Percentiles rank a stretch among this genome's conserved stretches.
Conservation (phyloP, 1,140 invertebrate species). For the Teleopsis dalmanni region DNA sequence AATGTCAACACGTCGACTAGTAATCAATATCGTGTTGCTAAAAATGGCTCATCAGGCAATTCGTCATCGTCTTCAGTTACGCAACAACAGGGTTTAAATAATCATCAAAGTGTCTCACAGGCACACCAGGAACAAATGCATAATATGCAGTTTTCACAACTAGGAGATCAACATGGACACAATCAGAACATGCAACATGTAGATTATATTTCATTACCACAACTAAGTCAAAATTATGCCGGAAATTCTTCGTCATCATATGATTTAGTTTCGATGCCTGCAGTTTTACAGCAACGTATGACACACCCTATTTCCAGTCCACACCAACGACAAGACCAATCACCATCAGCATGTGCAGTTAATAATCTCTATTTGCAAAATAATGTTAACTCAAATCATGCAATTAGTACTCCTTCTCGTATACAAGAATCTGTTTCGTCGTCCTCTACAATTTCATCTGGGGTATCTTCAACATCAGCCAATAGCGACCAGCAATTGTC, state of each 20-base stretch:
- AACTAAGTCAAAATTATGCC: conserved; percentile 44
- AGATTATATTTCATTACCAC: conserved; percentile 41
- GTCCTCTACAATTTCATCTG: conserved; percentile 1
- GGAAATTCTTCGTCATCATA: conserved; percentile 49
- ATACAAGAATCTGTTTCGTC: conserved; percentile 27
- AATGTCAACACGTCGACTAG: conserved; percentile 34
- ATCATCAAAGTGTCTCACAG: conserved; percentile 24
- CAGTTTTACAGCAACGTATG: conserved; percentile 55
- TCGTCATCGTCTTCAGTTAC: neutral
- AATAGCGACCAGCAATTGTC: conserved; percentile 28
- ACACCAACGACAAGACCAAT: conserved; percentile 47
- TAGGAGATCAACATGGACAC: conserved; percentile 37
- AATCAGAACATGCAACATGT: conserved; percentile 44
- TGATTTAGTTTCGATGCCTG: conserved; percentile 47
- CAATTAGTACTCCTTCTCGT: conserved; percentile 21
- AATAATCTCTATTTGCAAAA: conserved; percentile 60
- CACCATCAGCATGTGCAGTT: conserved; percentile 50
- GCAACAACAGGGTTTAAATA: conserved; percentile 1
- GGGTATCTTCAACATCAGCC: conserved; percentile 17
- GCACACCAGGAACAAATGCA: conserved; percentile 31
- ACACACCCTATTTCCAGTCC: conserved; percentile 41
- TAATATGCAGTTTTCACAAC: conserved; percentile 27
- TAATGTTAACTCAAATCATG: conserved; percentile 41
- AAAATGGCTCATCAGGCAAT: conserved; percentile 18
- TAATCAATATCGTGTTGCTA: conserved; percentile 43